phyloP scores from a whole-genome alignment of 1,140 invertebrate species.

The Achroia grisella region DNA sequence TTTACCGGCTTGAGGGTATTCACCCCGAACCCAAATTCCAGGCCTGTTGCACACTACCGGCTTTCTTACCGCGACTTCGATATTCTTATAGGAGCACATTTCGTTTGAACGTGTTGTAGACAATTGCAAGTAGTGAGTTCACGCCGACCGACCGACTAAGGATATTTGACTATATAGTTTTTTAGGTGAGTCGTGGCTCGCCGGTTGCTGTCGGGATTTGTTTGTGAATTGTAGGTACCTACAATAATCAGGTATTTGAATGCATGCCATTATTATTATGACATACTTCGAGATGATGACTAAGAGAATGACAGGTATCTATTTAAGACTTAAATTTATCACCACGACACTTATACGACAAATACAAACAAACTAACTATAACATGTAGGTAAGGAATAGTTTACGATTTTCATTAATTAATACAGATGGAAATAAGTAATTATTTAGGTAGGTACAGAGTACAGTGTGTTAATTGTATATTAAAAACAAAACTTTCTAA shows the following conservation, averaged over 20 bases:
- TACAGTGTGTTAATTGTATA: too few species aligned
- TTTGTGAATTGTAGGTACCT: constrained; percentile 34
- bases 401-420: too few species aligned
- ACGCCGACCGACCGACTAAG: constrained; percentile 52
- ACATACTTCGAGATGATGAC: constrained; percentile 15
- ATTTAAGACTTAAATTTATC: too few species aligned
- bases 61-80: constrained; percentile 29
- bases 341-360: too few species aligned
- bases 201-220: constrained; percentile 36
- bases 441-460: too few species aligned
- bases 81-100: constrained; percentile 47
- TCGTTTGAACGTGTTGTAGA: constrained; percentile 16
- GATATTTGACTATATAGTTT: constrained; percentile 68
- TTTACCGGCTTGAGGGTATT: constrained; percentile 70
- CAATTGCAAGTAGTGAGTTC: constrained; percentile 32
- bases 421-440: too few species aligned
- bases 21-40: constrained; percentile 70
- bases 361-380: too few species aligned
- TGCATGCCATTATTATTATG: constrained; percentile 13
- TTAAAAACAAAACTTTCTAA: too few species aligned
- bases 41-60: constrained; percentile 48
- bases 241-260: constrained; percentile 28
- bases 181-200: constrained; percentile 51
- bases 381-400: too few species aligned
- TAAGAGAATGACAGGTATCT: too few species aligned